These are phyloP conservation scores for Sabellastarte sp. DNA, from an alignment of 2,888 invertebrate genomes.

Conservation along the genomic window DNA sequence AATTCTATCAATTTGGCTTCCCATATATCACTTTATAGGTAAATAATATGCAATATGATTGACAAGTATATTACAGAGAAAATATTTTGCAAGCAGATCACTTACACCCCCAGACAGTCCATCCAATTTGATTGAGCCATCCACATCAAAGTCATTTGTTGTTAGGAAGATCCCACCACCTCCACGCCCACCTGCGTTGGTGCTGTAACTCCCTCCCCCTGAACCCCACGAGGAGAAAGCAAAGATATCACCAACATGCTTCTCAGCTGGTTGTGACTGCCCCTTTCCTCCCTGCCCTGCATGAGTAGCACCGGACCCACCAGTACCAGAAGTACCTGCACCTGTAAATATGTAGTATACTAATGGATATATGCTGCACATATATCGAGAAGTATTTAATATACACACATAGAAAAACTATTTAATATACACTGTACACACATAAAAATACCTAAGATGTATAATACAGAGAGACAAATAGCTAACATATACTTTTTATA, in stretches of 20 bases:
- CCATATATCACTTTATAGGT: too few relatives aligned
- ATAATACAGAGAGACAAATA: too few relatives aligned
- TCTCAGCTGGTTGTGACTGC: background rate
- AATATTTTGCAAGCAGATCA: too few relatives aligned
- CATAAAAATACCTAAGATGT: too few relatives aligned
- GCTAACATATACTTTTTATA: too few relatives aligned
- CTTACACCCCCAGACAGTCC: too few relatives aligned
- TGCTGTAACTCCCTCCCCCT: slow-evolving; percentile 33
- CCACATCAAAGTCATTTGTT: background rate
- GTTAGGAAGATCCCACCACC: slow-evolving; percentile 32
- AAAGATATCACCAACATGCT: slow-evolving; percentile 31
- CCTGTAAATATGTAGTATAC: background rate
- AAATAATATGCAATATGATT: too few relatives aligned
- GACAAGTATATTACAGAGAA: too few relatives aligned
- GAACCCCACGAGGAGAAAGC: slow-evolving; percentile 29
- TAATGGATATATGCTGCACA: background rate
- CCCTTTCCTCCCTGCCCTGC: slow-evolving; percentile 38
- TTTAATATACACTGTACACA: too few relatives aligned
- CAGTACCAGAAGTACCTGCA: slow-evolving; percentile 36
- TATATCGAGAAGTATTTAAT: background rate
- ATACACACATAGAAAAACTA: too few relatives aligned
- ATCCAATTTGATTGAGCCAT: slow-evolving; percentile 7
- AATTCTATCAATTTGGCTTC: too few relatives aligned
- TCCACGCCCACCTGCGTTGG: slow-evolving; percentile 33
- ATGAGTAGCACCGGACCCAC: slow-evolving; percentile 24